Conservation (phyloP, 1,140 invertebrate species). For the Phymorhynchus buccinoides region DNA sequence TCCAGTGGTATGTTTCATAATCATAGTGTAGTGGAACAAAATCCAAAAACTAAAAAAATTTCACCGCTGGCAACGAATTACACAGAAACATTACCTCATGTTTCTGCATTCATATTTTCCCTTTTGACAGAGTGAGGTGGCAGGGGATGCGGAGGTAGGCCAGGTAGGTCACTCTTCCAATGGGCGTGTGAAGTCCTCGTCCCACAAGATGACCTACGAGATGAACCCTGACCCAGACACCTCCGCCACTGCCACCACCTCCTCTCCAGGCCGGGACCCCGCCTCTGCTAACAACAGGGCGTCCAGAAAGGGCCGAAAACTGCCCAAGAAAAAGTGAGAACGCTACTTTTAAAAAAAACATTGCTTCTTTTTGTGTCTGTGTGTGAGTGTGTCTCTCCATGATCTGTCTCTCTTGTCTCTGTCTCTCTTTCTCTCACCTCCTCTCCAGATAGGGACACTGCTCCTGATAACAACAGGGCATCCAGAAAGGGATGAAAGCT, state of each 20-base stretch:
- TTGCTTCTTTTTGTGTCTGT: no score
- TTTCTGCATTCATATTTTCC: no score
- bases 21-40: no score
- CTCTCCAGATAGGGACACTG: background rate
- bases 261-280: background rate
- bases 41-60: no score
- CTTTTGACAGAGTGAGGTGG: slow-evolving; percentile 8
- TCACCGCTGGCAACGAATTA: no score
- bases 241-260: background rate
- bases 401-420: no score
- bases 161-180: no score
- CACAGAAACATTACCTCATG: no score
- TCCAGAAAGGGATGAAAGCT: slow-evolving; percentile 17
- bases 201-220: slow-evolving; percentile 34
- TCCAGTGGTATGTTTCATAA: no score
- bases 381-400: no score
- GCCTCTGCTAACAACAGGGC: background rate
- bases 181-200: slow-evolving; percentile 32
- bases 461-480: background rate
- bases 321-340: slow-evolving; percentile 31
- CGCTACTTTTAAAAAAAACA: no score
- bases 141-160: background rate
- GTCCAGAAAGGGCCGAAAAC: slow-evolving; percentile 14
- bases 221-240: slow-evolving; percentile 36
- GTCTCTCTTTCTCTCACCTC: no score